Evolutionary conservation across 2,888 invertebrate genomes (phyloP), one percentile per base, ranked within the genome.

Genomic region (Steromphala cineraria): DNA sequence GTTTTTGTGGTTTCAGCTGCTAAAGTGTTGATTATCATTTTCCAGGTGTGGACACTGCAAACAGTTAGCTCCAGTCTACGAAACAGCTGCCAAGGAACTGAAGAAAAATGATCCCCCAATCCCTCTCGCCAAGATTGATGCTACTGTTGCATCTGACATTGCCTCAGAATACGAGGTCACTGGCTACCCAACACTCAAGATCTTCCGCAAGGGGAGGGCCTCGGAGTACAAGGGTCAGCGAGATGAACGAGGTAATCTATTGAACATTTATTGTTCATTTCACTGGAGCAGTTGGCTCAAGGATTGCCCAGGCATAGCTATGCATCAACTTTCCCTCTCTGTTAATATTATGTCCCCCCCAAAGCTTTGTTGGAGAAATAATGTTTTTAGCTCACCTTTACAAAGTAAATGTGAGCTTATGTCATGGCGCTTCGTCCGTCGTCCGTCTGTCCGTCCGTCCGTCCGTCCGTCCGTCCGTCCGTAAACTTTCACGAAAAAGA

Each of bases 131-230:
- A 95, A 95, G 90, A 94, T 95, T 10, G 95, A 95, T 82, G 94
- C 94, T 10, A 94, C 94, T 0, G 90, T 90, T 21, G 94, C 95
- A 85, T 93, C 93, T 77, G 94, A 92, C 2, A 84, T 95, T 13
- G 94, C 93, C n/a, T 89, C 91, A 77, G 89, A 93, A 80, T 94
- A 92, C 88, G 92, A 90, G 52, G 92, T 95, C 46, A 89, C 92
- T 10, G 95, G 94, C 8, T 95, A 94, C 85, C 95, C 95, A 15
- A 95, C 95, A 1, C 84, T 95, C 78, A 94, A 94, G 82, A 91
- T 95, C 80, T 95, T 95, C 90, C 92, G 94, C 62, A 90, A 90
- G 21, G 85, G 92, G 88, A 86, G 92, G 74, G 90, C 92, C 10
- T 94, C 92, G 86, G 94, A 94, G 31, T 95, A 94, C 90, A 94